phyloP scores from a whole-genome alignment of 2,113 vertebrate species.

The Tricholaema leucomelas region DNA sequence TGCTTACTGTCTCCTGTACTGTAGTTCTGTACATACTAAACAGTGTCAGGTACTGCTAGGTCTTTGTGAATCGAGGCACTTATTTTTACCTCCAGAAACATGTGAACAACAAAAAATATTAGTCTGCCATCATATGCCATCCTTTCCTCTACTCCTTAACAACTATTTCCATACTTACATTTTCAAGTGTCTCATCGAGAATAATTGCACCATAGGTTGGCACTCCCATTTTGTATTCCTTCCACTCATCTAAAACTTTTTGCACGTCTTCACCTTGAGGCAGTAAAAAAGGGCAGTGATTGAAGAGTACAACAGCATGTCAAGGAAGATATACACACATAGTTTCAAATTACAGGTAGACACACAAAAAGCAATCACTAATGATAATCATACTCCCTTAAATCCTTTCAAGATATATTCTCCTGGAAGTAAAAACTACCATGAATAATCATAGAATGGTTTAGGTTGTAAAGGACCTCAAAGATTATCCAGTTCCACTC shows the following conservation, averaged over 20 bases:
- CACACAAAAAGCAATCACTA: not conserved
- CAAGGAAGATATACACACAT: slow-evolving; percentile 75
- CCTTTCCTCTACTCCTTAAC: not conserved
- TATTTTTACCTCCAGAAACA: not conserved
- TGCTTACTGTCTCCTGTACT: not conserved
- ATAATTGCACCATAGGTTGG: slow-evolving; percentile 98
- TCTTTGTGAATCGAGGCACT: not conserved
- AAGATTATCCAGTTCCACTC: too few species aligned
- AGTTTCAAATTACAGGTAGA: not conserved
- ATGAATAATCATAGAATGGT: not conserved
- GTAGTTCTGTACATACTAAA: not conserved
- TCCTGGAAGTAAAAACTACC: not conserved
- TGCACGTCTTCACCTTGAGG: slow-evolving; percentile 96
- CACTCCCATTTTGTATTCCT: slow-evolving; percentile 99
- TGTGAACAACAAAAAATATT: not conserved
- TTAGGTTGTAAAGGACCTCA: too few species aligned
- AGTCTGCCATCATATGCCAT: not conserved
- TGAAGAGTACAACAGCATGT: slow-evolving; percentile 85
- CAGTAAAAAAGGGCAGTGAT: slow-evolving; percentile 95
- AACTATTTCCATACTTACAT: slow-evolving; percentile 77
- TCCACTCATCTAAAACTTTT: slow-evolving; percentile 96
- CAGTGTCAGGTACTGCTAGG: not conserved
- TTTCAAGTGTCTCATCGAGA: slow-evolving; percentile 93
- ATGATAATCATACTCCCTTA: not conserved
- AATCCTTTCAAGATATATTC: not conserved